Evolutionary conservation across 2,888 invertebrate genomes (phyloP).

Genomic region (Abrostola triplasia): DNA sequence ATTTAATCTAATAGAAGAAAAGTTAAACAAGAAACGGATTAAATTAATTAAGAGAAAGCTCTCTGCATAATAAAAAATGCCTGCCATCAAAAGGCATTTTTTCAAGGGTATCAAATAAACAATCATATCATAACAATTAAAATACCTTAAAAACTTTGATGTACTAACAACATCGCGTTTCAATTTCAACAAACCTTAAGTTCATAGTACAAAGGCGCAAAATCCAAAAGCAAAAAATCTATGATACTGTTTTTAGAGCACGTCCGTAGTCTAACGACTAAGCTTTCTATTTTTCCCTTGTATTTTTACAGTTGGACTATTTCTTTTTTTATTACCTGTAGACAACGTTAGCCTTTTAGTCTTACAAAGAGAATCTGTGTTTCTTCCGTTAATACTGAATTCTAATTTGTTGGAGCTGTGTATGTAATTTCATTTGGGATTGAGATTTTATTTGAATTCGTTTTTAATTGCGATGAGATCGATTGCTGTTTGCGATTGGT

Average conservation of each 20-base stretch:
- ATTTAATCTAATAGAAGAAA: too few relatives aligned
- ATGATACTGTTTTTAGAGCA: conserved; percentile 45
- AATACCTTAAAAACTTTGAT: conserved; percentile 39
- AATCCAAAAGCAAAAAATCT: conserved; percentile 30
- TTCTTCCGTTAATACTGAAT: conserved; percentile 46
- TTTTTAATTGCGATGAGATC: conserved; percentile 18
- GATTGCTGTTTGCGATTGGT: neutral
- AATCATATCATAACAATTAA: conserved; percentile 17
- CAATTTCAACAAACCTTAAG: conserved; percentile 15
- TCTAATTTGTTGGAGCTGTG: conserved; percentile 48
- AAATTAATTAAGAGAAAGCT: too few relatives aligned
- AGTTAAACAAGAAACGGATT: too few relatives aligned
- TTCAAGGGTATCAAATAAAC: neutral
- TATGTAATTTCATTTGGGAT: conserved; percentile 40
- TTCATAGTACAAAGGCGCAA: conserved; percentile 29
- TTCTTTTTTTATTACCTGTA: conserved; percentile 40
- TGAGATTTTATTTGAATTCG: conserved; percentile 24
- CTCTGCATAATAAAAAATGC: too few relatives aligned
- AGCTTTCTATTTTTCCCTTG: conserved; percentile 33
- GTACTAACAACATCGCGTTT: conserved; percentile 10
- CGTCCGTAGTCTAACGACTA: conserved; percentile 31
- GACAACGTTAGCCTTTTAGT: conserved; percentile 42
- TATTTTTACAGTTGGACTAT: conserved; percentile 43
- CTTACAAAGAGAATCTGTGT: conserved; percentile 37
- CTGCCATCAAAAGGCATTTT: too few relatives aligned